These are phyloP conservation scores for Heterotilapia buettikoferi DNA, from an alignment of 2,113 vertebrate genomes.

Conservation along the genomic window DNA sequence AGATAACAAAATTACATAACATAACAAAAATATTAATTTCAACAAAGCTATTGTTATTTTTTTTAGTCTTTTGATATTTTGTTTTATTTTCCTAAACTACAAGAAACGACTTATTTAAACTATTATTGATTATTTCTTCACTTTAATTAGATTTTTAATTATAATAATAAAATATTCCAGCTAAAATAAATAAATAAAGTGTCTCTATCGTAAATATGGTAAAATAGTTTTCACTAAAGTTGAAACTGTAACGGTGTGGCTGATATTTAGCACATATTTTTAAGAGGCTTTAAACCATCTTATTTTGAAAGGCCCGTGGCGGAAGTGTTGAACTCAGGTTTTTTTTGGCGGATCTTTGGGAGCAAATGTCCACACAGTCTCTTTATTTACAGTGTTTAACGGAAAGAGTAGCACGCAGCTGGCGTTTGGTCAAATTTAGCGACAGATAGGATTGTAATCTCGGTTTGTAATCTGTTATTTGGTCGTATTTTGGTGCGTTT, in stretches of 20 bases:
- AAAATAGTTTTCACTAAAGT: rapidly evolving
- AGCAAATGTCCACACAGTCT: not conserved
- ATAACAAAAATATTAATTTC: not conserved
- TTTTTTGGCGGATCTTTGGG: not conserved
- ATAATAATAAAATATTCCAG: not conserved
- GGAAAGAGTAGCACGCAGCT: not conserved
- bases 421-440: not conserved
- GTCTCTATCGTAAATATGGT: not conserved
- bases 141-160: rapidly evolving
- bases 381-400: not conserved
- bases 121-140: not conserved
- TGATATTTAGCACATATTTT: not conserved
- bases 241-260: not conserved
- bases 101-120: not conserved
- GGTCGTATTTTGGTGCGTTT: not conserved
- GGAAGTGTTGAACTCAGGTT: not conserved
- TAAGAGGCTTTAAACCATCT: not conserved
- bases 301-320: not conserved
- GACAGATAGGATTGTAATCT: not conserved
- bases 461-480: not conserved
- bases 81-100: not conserved
- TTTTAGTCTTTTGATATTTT: not conserved
- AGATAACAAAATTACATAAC: rapidly evolving
- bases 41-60: rapidly evolving
- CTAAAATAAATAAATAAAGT: not conserved